Conservation (phyloP, 1,140 invertebrate species). For the Matsumurasca onukii region DNA sequence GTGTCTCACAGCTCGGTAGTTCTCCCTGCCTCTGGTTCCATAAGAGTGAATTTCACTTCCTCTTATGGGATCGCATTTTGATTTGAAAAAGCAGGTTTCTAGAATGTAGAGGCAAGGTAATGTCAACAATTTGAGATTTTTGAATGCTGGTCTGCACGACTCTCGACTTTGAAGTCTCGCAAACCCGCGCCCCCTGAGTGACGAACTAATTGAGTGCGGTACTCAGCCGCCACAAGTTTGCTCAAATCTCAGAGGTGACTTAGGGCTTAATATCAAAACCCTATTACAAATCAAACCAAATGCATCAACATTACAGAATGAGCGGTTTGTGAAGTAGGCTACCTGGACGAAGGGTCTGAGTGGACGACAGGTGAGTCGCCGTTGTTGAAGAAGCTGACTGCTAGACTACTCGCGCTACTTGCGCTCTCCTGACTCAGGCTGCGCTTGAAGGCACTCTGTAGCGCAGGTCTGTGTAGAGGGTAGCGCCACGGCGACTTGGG, state of each 20-base stretch:
- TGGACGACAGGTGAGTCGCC: conserved; percentile 8
- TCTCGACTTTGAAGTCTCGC: not conserved
- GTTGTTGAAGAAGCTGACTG: conserved; percentile 44
- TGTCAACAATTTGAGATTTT: no score
- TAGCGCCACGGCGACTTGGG: conserved; percentile 59
- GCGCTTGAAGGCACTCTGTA: conserved; percentile 41
- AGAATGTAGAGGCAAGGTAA: no score
- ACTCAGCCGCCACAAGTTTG: not conserved
- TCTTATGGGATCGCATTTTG: no score
- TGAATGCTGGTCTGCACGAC: no score
- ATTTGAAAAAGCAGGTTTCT: no score
- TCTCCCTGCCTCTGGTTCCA: no score
- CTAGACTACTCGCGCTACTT: conserved; percentile 47
- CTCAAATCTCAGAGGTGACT: not conserved
- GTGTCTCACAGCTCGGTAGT: no score
- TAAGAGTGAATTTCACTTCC: no score
- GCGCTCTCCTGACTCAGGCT: conserved; percentile 41
- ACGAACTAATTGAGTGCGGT: not conserved
- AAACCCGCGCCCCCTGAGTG: not conserved
- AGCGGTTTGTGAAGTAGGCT: not conserved
- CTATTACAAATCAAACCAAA: no score
- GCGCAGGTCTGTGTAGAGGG: conserved; percentile 48
- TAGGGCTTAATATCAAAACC: not conserved
- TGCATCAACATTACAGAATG: no score
- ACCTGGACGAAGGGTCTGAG: conserved; percentile 15